These are phyloP conservation scores for Molothrus aeneus DNA, from an alignment of 2,797 vertebrate species.

Conservation along the genomic window DNA sequence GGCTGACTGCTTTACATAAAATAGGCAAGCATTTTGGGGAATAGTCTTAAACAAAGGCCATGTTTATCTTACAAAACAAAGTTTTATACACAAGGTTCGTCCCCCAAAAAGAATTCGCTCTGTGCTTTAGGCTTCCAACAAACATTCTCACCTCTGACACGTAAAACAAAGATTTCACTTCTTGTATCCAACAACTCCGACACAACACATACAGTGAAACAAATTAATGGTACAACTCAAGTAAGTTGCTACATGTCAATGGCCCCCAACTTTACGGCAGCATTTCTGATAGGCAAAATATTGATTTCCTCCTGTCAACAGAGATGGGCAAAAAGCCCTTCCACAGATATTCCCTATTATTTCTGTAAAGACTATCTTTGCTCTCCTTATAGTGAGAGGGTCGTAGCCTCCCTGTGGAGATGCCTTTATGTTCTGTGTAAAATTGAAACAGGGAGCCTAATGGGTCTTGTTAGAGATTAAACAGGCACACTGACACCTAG, in stretches of 20 bases:
- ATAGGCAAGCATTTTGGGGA: background rate
- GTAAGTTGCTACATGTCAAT: background rate
- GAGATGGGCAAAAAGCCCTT: background rate
- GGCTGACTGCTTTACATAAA: background rate
- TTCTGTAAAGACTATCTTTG: background rate
- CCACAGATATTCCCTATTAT: constrained; percentile 32
- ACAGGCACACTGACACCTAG: constrained; percentile 47
- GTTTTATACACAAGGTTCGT: background rate
- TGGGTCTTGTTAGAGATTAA: constrained; percentile 72
- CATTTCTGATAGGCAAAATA: background rate
- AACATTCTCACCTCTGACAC: background rate
- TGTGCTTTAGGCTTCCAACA: background rate
- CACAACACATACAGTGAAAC: background rate
- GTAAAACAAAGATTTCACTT: background rate
- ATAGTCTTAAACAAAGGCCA: background rate
- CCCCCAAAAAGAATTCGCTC: background rate
- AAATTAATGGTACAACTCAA: constrained; percentile 12
- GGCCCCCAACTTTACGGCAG: background rate
- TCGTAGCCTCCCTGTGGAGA: constrained; percentile 25
- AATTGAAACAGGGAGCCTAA: constrained; percentile 50
- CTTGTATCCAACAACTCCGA: background rate
- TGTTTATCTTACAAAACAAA: background rate
- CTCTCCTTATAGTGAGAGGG: background rate
- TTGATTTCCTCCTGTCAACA: background rate
- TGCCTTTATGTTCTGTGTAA: constrained; percentile 8